Conservation (phyloP, 2,797 vertebrate genomes). For the Megaceryle alcyon region DNA sequence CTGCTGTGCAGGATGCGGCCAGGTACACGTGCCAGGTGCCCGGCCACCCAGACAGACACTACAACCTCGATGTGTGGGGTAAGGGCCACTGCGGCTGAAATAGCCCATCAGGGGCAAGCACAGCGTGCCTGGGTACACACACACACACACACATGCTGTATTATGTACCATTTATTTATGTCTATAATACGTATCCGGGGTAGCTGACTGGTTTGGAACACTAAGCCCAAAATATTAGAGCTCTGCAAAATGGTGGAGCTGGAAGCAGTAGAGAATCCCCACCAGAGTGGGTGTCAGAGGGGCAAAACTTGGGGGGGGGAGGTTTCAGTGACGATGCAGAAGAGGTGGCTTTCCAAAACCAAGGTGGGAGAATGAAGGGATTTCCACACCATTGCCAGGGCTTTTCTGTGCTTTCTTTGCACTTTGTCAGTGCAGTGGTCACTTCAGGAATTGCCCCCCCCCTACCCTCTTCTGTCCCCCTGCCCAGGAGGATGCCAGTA, state of each 20-base stretch:
- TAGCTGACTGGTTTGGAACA: background rate
- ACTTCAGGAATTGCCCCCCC: rapidly evolving
- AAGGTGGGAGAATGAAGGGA: background rate
- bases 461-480: background rate
- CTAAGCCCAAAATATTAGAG: background rate
- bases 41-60: constrained; percentile 63
- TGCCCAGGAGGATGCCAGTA: background rate
- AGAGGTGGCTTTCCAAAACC: background rate
- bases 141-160: rapidly evolving
- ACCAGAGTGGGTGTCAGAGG: background rate
- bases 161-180: background rate
- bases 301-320: background rate
- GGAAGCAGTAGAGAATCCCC: background rate
- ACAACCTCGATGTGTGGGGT: constrained; percentile 76
- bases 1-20: constrained; percentile 48
- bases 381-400: background rate
- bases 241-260: background rate
- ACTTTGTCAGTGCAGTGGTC: rapidly evolving
- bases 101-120: background rate
- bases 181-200: too few relatives aligned
- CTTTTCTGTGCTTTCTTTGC: background rate
- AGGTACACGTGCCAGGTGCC: constrained; percentile 70
- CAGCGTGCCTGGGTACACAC: rapidly evolving
- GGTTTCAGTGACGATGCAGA: background rate
- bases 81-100: background rate